phyloP scores from a whole-genome alignment of 2,797 vertebrate species.

The Chelonia mydas region DNA sequence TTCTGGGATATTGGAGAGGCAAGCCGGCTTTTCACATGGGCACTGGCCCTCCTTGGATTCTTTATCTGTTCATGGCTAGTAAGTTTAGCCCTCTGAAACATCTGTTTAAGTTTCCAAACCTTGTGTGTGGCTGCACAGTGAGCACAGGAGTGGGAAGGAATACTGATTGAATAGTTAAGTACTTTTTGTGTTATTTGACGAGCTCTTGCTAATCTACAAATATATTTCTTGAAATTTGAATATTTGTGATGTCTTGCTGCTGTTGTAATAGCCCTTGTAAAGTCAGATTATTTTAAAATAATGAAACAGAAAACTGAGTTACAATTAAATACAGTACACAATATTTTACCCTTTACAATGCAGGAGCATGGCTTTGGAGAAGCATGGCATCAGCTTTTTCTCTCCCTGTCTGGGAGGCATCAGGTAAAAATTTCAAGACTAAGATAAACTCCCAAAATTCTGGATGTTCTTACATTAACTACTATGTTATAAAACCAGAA shows the following conservation, averaged over 20 bases:
- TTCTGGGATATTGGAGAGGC: neutral
- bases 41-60: neutral
- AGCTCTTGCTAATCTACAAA: neutral
- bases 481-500: neutral
- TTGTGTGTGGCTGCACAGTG: accelerated
- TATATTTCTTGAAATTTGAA: neutral
- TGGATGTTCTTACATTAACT: neutral
- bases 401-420: accelerated
- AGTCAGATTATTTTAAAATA: neutral
- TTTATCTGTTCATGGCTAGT: neutral
- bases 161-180: neutral
- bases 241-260: neutral
- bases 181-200: neutral
- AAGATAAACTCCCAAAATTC: neutral
- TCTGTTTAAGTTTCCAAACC: neutral
- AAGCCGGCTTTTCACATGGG: neutral
- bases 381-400: neutral
- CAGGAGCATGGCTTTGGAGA: neutral
- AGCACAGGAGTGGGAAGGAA: neutral
- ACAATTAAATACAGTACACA: neutral
- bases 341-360: accelerated
- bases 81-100: neutral
- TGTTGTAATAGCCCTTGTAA: neutral
- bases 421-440: neutral
- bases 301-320: neutral